phyloP scores from a whole-genome alignment of 2,113 vertebrate genomes.

The Micronycteris hirsuta region DNA sequence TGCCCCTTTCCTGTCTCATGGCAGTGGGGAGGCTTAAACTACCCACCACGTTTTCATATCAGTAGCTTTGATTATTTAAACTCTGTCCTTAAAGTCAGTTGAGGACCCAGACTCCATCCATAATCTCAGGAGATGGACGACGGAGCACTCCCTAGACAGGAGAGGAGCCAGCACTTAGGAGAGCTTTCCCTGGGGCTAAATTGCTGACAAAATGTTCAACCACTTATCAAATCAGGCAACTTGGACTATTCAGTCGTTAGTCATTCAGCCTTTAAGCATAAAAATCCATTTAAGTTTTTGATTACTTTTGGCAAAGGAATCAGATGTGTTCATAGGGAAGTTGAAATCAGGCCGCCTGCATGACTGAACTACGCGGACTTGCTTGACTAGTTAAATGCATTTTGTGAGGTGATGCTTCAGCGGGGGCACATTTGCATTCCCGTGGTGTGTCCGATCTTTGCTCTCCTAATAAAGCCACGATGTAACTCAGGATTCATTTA shows the following conservation, averaged over 20 bases:
- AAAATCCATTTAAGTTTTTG: too few relatives aligned
- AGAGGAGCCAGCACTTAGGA: too few relatives aligned
- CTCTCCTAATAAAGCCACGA: not conserved
- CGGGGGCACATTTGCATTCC: not conserved
- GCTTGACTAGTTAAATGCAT: not conserved
- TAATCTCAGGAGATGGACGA: too few relatives aligned
- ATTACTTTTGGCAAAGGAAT: not conserved
- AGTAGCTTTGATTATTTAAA: not conserved
- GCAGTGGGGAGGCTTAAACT: not conserved
- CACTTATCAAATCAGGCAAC: too few relatives aligned
- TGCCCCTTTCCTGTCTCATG: not conserved
- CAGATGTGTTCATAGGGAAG: not conserved
- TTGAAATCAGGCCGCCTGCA: not conserved
- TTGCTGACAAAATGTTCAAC: too few relatives aligned
- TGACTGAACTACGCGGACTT: not conserved
- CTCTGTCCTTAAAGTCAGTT: too few relatives aligned
- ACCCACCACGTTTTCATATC: not conserved
- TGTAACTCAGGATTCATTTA: not conserved
- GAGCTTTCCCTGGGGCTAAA: too few relatives aligned
- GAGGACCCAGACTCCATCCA: too few relatives aligned
- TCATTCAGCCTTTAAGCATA: not conserved
- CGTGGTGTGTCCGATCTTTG: not conserved
- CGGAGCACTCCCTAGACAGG: too few relatives aligned
- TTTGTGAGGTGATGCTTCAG: not conserved
- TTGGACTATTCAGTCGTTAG: too few relatives aligned